Evolutionary conservation across 2,797 vertebrate species (phyloP).

Genomic region (Falco concolor): DNA sequence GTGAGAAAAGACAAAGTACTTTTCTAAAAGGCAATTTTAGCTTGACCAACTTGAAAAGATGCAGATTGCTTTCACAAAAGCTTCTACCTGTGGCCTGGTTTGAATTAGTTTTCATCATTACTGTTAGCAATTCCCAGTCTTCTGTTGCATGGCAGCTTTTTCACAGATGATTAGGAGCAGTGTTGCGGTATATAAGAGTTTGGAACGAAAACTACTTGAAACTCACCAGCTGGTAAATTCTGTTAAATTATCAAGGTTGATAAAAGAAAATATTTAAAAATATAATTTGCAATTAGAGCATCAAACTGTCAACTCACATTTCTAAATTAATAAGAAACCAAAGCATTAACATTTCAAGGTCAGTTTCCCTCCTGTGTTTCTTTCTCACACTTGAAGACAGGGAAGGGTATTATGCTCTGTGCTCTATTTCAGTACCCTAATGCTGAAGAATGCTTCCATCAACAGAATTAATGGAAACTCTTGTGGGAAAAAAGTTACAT

Average conservation of each 20-base stretch:
- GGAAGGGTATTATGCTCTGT: not conserved
- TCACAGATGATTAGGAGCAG: conserved; percentile 46
- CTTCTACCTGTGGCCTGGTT: not conserved
- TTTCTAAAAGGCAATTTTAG: not conserved
- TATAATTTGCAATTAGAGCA: conserved; percentile 30
- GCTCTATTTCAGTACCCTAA: not conserved
- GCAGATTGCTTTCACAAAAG: not conserved
- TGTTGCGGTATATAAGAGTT: not conserved
- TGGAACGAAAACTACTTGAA: not conserved
- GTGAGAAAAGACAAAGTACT: not conserved
- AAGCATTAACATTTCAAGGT: conserved; percentile 9
- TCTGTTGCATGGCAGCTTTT: conserved; percentile 50
- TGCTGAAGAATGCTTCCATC: conserved; percentile 24
- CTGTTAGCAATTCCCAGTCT: conserved; percentile 20
- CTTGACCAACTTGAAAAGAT: conserved; percentile 21
- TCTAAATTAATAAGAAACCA: conserved; percentile 16
- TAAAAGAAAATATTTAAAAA: conserved; percentile 20
- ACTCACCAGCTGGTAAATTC: conserved; percentile 26
- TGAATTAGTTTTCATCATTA: conserved; percentile 39
- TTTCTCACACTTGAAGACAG: not conserved
- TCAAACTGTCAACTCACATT: not conserved
- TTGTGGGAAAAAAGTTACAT: not conserved
- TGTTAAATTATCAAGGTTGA: not conserved
- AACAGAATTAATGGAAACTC: conserved; percentile 20
- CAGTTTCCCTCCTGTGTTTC: not conserved